Evolutionary conservation across 2,888 invertebrate genomes (phyloP), one percentile per base, ranked within the genome.

Genomic region (Uloborus plumipes): DNA sequence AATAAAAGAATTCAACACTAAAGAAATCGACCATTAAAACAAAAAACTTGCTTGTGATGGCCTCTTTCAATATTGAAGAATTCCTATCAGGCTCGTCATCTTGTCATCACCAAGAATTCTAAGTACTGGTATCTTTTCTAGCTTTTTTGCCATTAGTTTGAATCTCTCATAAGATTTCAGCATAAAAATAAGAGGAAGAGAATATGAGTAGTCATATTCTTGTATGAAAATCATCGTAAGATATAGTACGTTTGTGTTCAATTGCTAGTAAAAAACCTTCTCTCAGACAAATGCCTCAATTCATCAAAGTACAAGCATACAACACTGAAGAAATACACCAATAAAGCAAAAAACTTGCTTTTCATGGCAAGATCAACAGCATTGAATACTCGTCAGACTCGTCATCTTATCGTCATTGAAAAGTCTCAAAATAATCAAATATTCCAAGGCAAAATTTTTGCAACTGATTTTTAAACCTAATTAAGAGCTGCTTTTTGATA

Each of bases 241-340:
- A n/a, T n/a, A n/a, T n/a, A n/a, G n/a, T n/a, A n/a, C n/a, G n/a
- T n/a, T n/a, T n/a, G 4, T 53, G 16, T n/a, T 53, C 4, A 26
- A 26, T 4, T 26, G 26, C 26, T 26, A n/a, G 26, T 26, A 26
- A 26, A 55, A 20, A 39, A 39, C 3, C 9, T 39, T 39, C 39
- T 59, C 59, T 72, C 64, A 72, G 72, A 72, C 72, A 72, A 72
- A 64, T 62, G 64, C 64, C 64, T 64, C 53, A 51, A 26, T 9
- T 72, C 72, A 72, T 65, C 64, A 74, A 39, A 6, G 15, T 47
- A 11, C 4, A 18, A 58, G 4, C 49, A 9, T n/a, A 31, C 11
- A 39, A 31, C 4, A n/a, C n/a, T 50, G 26, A 47, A 64, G 65
- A 55, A 20, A 64, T 39, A 13, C 51, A n/a, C 65, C 65, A 53